phyloP scores from a whole-genome alignment of 1,140 invertebrate species.

The Euschistus heros region DNA sequence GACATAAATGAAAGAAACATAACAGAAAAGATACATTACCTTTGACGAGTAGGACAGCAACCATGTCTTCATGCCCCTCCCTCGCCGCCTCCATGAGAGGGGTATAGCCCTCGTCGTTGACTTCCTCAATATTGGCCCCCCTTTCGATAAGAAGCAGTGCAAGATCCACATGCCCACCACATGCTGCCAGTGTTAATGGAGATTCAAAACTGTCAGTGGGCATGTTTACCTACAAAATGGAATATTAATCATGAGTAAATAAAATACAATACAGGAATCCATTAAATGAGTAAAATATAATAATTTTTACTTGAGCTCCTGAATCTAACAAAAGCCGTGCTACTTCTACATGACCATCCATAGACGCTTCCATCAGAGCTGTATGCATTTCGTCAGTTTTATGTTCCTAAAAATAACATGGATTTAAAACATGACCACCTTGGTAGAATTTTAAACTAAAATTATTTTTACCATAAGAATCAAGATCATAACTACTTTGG shows the following conservation, averaged over 20 bases:
- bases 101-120: constrained; percentile 99
- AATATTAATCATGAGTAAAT: neutral
- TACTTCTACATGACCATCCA: constrained; percentile 98
- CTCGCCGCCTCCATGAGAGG: constrained; percentile 97
- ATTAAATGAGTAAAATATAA: neutral
- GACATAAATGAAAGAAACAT: neutral
- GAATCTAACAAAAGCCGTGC: constrained; percentile 78
- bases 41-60: constrained; percentile 82
- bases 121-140: constrained; percentile 97
- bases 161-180: constrained; percentile 94
- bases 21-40: constrained; percentile 40
- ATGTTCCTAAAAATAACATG: constrained; percentile 54
- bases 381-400: constrained; percentile 99
- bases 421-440: neutral
- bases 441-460: too few species aligned
- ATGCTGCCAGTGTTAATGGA: constrained; percentile 92
- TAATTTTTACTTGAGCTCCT: constrained; percentile 73
- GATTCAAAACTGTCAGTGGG: constrained; percentile 99
- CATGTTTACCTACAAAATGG: constrained; percentile 79
- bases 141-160: constrained; percentile 89
- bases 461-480: too few species aligned
- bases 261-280: neutral
- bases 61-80: constrained; percentile 98
- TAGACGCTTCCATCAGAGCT: constrained; percentile 97
- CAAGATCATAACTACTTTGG: too few species aligned